Conservation (phyloP, 1,140 invertebrate genomes). For the Brachionus paranguensis region DNA sequence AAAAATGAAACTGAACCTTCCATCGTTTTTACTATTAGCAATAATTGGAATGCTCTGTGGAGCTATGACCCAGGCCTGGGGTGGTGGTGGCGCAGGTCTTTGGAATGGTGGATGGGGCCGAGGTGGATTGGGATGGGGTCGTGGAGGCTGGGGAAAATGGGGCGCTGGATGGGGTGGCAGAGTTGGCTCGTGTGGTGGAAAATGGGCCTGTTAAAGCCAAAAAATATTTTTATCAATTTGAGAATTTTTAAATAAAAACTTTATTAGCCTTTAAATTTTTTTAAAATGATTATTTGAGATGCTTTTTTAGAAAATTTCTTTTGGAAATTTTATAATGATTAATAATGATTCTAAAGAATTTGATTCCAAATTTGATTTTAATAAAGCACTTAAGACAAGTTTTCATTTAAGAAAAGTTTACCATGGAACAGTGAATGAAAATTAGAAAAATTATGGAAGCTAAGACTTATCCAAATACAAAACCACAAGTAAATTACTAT, state of each 20-base stretch:
- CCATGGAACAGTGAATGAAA: too few relatives aligned
- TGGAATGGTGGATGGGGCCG: background rate
- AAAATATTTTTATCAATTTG: background rate
- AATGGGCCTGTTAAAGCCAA: background rate
- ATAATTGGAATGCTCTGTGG: background rate
- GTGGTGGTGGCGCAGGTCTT: background rate
- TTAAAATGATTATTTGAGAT: background rate
- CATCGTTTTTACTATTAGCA: background rate
- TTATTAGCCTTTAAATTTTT: background rate
- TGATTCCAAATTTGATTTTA: too few relatives aligned
- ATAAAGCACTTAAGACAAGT: too few relatives aligned
- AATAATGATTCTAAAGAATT: too few relatives aligned
- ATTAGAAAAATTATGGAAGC: too few relatives aligned
- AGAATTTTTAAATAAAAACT: background rate
- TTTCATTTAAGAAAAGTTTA: too few relatives aligned
- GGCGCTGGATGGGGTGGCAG: background rate
- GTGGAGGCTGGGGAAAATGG: background rate
- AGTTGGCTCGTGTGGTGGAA: background rate
- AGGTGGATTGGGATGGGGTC: background rate
- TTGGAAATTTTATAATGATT: too few relatives aligned
- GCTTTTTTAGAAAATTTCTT: background rate
- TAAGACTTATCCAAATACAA: too few relatives aligned
- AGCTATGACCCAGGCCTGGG: background rate
- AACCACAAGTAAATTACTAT: too few relatives aligned
- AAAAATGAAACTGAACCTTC: background rate